Percentiles rank a stretch among this genome's conserved stretches.
These are phyloP conservation scores for Myotis pilosus DNA, from an alignment of 2,797 vertebrate species.

Conservation along the genomic window DNA sequence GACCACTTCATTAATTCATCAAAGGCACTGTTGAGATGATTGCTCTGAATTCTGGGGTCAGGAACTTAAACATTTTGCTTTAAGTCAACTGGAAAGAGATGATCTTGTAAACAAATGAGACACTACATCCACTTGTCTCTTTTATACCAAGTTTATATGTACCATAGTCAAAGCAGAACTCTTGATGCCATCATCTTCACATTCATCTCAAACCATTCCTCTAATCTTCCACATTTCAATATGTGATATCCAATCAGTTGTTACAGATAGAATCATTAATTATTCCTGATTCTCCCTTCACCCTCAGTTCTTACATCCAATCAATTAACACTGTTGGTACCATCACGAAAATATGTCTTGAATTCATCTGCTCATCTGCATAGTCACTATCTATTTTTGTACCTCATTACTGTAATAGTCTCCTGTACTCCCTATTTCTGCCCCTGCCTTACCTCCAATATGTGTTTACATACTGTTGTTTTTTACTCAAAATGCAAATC, in stretches of 20 bases:
- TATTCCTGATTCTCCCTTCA: neutral
- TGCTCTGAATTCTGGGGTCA: neutral
- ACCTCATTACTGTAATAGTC: neutral
- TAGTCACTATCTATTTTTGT: neutral
- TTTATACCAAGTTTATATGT: neutral
- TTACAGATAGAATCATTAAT: neutral
- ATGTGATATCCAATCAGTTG: neutral
- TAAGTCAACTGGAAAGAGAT: neutral
- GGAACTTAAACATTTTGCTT: neutral
- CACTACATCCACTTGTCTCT: neutral
- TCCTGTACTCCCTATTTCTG: neutral
- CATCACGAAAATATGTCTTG: neutral
- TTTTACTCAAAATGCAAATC: constrained; percentile 14
- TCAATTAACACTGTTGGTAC: neutral
- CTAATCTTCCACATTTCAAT: neutral
- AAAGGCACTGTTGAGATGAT: neutral
- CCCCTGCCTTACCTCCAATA: neutral
- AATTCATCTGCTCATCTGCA: neutral
- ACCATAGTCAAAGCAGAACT: neutral
- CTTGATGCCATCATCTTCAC: neutral
- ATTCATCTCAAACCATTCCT: neutral
- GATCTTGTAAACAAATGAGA: neutral
- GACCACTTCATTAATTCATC: neutral
- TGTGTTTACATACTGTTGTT: neutral
- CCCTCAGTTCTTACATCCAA: neutral